phyloP scores from a whole-genome alignment of 2,888 invertebrate species.

The Melitaea athalia region DNA sequence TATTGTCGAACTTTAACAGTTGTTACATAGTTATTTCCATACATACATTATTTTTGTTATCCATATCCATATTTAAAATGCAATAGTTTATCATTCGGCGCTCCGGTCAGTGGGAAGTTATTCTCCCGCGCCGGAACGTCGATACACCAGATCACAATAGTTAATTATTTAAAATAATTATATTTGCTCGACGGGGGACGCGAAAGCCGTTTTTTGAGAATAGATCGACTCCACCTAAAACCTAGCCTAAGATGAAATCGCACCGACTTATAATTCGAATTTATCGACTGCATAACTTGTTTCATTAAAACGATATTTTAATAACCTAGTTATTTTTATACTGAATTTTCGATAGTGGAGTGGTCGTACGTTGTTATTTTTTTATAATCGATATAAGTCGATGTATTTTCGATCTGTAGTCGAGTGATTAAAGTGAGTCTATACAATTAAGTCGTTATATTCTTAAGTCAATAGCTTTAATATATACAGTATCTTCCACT shows the following conservation, averaged over 20 bases:
- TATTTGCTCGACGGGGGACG: conserved; percentile 67
- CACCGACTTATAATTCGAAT: conserved; percentile 44
- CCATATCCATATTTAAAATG: conserved; percentile 80
- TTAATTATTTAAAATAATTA: conserved; percentile 70
- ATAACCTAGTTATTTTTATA: conserved; percentile 43
- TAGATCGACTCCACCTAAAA: conserved; percentile 61
- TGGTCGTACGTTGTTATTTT: conserved; percentile 42
- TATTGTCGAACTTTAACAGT: conserved; percentile 75
- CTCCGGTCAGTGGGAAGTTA: conserved; percentile 41
- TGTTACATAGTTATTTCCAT: conserved; percentile 79
- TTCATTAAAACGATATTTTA: conserved; percentile 42
- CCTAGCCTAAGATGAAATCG: conserved; percentile 41
- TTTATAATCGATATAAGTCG: conserved; percentile 44
- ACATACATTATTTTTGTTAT: conserved; percentile 78
- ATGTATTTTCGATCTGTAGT: conserved; percentile 49
- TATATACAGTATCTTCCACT: conserved; percentile 79
- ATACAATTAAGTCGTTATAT: conserved; percentile 63
- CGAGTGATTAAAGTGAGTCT: conserved; percentile 32
- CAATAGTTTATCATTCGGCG: conserved; percentile 69
- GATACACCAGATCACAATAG: conserved; percentile 73
- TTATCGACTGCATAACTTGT: conserved; percentile 36
- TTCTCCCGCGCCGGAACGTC: conserved; percentile 34
- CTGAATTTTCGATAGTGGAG: conserved; percentile 35
- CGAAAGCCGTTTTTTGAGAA: conserved; percentile 58
- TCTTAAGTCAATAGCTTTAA: conserved; percentile 78